Percentiles rank a stretch among this genome's conserved stretches.
phyloP scores from a whole-genome alignment of 2,113 vertebrate genomes.

The Spheniscus mendiculus region DNA sequence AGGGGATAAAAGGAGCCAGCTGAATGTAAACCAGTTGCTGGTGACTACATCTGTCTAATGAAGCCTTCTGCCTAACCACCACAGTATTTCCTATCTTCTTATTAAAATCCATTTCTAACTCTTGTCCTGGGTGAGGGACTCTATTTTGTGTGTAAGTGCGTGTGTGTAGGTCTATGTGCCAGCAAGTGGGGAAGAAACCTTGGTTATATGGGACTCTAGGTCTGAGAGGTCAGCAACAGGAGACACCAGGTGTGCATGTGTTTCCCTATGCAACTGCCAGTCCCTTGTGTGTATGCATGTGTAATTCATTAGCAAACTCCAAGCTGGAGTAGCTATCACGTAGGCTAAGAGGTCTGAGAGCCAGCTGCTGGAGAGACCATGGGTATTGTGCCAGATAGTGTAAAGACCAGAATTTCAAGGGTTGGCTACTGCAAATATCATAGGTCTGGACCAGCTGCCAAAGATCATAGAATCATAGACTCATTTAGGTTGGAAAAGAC shows the following conservation, averaged over 20 bases:
- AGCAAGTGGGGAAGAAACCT: neutral
- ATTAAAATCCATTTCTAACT: neutral
- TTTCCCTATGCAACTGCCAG: neutral
- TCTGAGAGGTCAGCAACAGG: neutral
- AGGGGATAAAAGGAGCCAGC: neutral
- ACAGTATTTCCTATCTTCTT: too few relatives aligned
- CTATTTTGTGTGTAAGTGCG: neutral
- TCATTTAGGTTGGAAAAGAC: neutral
- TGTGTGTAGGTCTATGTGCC: neutral
- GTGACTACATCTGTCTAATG: too few relatives aligned
- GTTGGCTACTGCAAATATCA: neutral
- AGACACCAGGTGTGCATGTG: neutral
- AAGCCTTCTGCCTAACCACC: neutral
- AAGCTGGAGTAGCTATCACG: neutral
- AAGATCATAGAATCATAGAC: neutral
- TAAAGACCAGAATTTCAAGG: neutral
- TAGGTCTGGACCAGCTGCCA: neutral
- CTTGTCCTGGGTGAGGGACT: neutral
- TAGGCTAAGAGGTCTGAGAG: neutral
- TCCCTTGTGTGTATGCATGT: too few relatives aligned
- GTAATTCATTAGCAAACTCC: neutral
- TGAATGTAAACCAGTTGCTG: neutral
- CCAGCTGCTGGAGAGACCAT: neutral
- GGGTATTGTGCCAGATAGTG: neutral
- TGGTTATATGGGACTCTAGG: neutral